Conservation (phyloP, 2,888 invertebrate genomes). For the Clistopyga incitator region DNA sequence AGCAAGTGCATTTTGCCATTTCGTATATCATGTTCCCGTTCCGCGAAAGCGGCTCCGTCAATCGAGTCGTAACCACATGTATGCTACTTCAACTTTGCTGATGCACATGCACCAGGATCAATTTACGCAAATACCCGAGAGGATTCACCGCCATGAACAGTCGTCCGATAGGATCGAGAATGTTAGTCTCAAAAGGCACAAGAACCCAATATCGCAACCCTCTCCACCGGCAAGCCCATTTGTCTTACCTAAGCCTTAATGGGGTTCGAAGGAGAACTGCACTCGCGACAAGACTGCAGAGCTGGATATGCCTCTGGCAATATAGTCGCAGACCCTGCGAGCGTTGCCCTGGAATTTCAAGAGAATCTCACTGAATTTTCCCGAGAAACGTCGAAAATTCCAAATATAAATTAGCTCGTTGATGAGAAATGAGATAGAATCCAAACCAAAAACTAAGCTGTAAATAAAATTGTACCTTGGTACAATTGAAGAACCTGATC, state of each 20-base stretch:
- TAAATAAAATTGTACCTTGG: too few species aligned
- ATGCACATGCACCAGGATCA: constrained; percentile 4
- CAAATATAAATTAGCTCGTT: constrained; percentile 2
- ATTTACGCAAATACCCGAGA: constrained; percentile 12
- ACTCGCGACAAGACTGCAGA: constrained; percentile 22
- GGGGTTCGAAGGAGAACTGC: constrained; percentile 38
- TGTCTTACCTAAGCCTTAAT: constrained; percentile 55
- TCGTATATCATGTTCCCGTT: neutral
- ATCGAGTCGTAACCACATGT: constrained; percentile 6
- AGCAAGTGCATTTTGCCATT: neutral
- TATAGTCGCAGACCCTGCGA: neutral
- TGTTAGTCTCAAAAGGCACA: constrained; percentile 27
- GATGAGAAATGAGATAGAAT: neutral
- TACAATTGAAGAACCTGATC: neutral
- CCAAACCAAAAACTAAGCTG: too few species aligned
- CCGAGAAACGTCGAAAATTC: constrained; percentile 1
- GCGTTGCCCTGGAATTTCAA: neutral
- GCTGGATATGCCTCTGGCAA: neutral
- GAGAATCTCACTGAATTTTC: neutral
- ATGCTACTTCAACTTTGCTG: neutral
- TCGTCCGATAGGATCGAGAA: constrained; percentile 10
- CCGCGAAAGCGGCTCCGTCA: constrained; percentile 4
- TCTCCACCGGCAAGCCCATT: constrained; percentile 40
- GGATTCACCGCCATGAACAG: neutral
- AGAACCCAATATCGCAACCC: constrained; percentile 31